phyloP scores from a whole-genome alignment of 1,140 invertebrate species.

The Dendrolimus punctatus region DNA sequence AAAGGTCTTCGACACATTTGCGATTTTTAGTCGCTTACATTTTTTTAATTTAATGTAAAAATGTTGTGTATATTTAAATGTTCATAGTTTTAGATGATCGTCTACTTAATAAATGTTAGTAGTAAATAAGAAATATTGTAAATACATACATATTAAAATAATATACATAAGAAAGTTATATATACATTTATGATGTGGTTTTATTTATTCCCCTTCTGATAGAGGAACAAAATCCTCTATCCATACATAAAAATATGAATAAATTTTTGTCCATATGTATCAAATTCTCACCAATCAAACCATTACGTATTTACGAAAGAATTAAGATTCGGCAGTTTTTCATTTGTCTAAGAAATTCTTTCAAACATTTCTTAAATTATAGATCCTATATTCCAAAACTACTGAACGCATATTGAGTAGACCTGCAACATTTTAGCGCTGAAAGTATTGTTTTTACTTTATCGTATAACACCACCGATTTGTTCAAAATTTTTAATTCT shows the following conservation, averaged over 20 bases:
- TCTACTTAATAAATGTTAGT: slow-evolving; percentile 14
- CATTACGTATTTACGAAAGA: too few species aligned
- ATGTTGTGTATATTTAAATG: slow-evolving; percentile 14
- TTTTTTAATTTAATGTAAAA: background rate
- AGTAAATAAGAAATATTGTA: slow-evolving; percentile 30
- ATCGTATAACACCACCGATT: too few species aligned
- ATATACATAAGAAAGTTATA: slow-evolving; percentile 27
- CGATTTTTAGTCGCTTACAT: slow-evolving; percentile 7
- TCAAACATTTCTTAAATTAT: too few species aligned
- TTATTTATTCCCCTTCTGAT: slow-evolving; percentile 7
- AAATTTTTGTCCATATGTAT: too few species aligned
- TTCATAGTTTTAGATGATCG: slow-evolving; percentile 9
- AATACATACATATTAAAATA: slow-evolving; percentile 10
- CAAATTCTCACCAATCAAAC: too few species aligned
- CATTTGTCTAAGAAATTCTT: too few species aligned
- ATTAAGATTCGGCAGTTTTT: too few species aligned
- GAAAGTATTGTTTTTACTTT: too few species aligned
- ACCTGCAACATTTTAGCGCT: too few species aligned
- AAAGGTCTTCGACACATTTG: background rate
- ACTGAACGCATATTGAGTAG: too few species aligned
- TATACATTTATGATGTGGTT: slow-evolving; percentile 27
- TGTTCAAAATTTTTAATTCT: too few species aligned
- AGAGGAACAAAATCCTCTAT: background rate
- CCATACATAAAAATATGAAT: background rate
- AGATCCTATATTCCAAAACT: too few species aligned